Evolutionary conservation across 2,888 invertebrate genomes (phyloP), one percentile per base, ranked within the genome.

Genomic region (Endotricha flammealis): DNA sequence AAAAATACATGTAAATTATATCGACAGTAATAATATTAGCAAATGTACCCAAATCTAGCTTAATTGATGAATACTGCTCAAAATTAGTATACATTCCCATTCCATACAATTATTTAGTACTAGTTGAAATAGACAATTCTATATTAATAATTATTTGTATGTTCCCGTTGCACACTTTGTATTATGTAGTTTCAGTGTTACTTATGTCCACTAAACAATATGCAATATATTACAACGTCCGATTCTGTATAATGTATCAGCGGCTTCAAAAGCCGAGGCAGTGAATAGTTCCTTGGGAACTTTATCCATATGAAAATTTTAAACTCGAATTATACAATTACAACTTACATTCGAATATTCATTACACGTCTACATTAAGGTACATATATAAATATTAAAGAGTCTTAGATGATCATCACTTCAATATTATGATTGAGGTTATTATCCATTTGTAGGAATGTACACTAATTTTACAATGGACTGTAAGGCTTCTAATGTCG

Each of bases 221-320:
- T 24, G 27, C 4, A 30, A 34, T 25, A 22, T 36, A 17, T 25
- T 9, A 23, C n/a, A 12, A 23, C 9, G 23, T 12, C 22, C 8
- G 7, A 32, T 13, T n/a, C 14, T 16, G 24, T 13, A 23, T 32
- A 36, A 35, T 47, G 48, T 56, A 66, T 68, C 64, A 71, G 64
- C 58, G 65, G 68, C 71, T 65, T 64, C 46, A 44, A 42, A 49
- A 64, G 64, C 70, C 65, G 38, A 41, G 65, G 65, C 67, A 70
- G 70, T 69, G 62, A 50, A 40, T 25, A 43, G 48, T 55, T 58
- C 52, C 46, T 53, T 52, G 43, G 47, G 53, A 60, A 57, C 49
- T 24, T 29, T 20, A 34, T 32, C 23, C 16, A 1, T 24, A 24
- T 1, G 13, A 3, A 4, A 7, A 8, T 16, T 16, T 16, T 6